phyloP scores from a whole-genome alignment of 2,888 invertebrate genomes.

The Andrena bicolor region DNA sequence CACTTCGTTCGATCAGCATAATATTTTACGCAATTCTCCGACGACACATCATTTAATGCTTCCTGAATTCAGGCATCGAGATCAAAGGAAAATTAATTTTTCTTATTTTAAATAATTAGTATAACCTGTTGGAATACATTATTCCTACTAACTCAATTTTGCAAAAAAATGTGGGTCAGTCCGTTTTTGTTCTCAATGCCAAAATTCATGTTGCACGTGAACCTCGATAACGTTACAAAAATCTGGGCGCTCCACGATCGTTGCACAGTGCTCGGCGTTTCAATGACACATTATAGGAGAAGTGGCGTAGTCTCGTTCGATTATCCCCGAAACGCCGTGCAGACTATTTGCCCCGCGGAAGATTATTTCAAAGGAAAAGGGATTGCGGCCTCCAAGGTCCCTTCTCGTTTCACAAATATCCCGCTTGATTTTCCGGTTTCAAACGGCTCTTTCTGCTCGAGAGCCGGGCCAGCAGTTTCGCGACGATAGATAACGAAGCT shows the following conservation, averaged over 20 bases:
- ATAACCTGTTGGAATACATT: no score
- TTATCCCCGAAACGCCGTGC: slow-evolving; percentile 1
- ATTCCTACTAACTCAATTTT: no score
- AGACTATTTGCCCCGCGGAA: slow-evolving; percentile 14
- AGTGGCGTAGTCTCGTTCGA: neutral
- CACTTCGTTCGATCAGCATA: neutral
- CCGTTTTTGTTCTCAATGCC: no score
- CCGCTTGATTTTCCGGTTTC: slow-evolving; percentile 51
- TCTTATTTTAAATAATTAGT: no score
- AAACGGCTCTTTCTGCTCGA: slow-evolving; percentile 16
- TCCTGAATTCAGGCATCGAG: no score
- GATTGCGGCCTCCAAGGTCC: slow-evolving; percentile 7
- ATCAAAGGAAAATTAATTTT: no score
- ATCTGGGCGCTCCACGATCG: no score
- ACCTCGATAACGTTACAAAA: no score
- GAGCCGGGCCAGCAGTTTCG: slow-evolving; percentile 5
- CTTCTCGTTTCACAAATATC: slow-evolving; percentile 35
- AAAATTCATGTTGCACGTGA: no score
- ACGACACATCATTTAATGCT: no score
- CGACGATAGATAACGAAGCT: slow-evolving; percentile 59
- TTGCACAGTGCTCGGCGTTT: neutral
- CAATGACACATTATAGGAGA: neutral
- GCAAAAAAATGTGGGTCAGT: no score
- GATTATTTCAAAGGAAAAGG: slow-evolving; percentile 36
- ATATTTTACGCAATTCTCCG: no score